phyloP scores from a whole-genome alignment of 2,797 vertebrate genomes.

The Danio tinwini region DNA sequence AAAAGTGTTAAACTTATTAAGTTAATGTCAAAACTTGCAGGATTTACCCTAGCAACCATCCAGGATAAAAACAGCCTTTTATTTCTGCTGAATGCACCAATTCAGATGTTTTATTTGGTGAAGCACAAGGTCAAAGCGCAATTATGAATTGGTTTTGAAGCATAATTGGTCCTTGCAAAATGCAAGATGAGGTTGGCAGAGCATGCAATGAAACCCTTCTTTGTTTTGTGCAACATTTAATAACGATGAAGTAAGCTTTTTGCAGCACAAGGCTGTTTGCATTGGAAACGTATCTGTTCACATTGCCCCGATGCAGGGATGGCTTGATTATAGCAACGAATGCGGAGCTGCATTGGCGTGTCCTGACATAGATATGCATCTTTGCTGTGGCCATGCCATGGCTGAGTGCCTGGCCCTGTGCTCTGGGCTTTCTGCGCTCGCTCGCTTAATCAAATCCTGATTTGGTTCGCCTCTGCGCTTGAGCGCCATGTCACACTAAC shows the following conservation, averaged over 20 bases:
- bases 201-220: slow-evolving; percentile 38
- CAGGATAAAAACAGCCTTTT: slow-evolving; percentile 25
- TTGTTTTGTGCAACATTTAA: slow-evolving; percentile 40
- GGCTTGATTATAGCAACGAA: slow-evolving; percentile 41
- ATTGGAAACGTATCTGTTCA: slow-evolving; percentile 47
- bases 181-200: slow-evolving; percentile 40
- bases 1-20: slow-evolving; percentile 12
- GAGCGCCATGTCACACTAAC: slow-evolving; percentile 54
- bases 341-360: slow-evolving; percentile 25
- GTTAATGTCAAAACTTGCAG: slow-evolving; percentile 1
- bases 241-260: slow-evolving; percentile 44
- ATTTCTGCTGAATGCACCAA: slow-evolving; percentile 8
- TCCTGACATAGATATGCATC: slow-evolving; percentile 56
- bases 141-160: slow-evolving; percentile 32
- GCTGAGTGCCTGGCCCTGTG: slow-evolving; percentile 48
- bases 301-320: slow-evolving; percentile 34
- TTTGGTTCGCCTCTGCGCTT: slow-evolving; percentile 43
- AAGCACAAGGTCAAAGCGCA: slow-evolving; percentile 30
- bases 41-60: slow-evolving; percentile 1
- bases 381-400: slow-evolving; percentile 44
- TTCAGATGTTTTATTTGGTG: slow-evolving; percentile 44
- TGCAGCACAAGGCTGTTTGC: slow-evolving; percentile 38
- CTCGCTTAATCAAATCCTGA: slow-evolving; percentile 50
- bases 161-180: slow-evolving; percentile 38
- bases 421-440: slow-evolving; percentile 38